phyloP scores from a whole-genome alignment of 2,113 vertebrate genomes.

The Anguilla japonica region DNA sequence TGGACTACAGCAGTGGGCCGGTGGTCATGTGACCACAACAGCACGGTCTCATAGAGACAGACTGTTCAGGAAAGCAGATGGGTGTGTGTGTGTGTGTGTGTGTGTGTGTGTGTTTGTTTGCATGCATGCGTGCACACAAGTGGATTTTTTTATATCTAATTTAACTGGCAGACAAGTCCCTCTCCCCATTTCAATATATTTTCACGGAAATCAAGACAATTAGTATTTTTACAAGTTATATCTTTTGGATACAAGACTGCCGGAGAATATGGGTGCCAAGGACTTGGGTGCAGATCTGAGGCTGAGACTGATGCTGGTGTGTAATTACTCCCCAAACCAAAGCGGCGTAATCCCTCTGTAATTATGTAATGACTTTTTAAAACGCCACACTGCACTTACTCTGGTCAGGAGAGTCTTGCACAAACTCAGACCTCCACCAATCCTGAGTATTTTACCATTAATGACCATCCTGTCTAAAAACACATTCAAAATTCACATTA shows the following conservation, averaged over 20 bases:
- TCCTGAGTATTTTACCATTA: too few species aligned
- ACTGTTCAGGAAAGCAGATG: not conserved
- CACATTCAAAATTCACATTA: too few species aligned
- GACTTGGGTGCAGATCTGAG: conserved; percentile 22
- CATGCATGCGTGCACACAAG: not conserved
- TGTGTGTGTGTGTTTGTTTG: not conserved
- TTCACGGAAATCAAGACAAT: not conserved
- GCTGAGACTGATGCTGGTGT: conserved; percentile 28
- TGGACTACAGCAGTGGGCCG: not conserved
- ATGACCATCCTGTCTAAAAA: too few species aligned
- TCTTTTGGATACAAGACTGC: not conserved
- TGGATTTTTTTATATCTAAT: not conserved
- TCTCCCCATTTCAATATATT: not conserved
- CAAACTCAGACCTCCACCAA: too few species aligned
- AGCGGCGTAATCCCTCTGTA: conserved; percentile 43
- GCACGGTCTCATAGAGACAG: not conserved
- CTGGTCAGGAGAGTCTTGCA: too few species aligned
- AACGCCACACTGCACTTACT: not conserved
- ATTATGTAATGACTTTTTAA: conserved; percentile 41
- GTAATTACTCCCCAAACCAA: conserved; percentile 43
- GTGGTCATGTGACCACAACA: not conserved
- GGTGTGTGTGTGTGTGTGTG: not conserved
- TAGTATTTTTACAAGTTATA: not conserved
- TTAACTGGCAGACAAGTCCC: not conserved
- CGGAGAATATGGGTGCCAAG: conserved; percentile 24